Evolutionary conservation across 92 coral and sea anemone species (phyloP).

Genomic region (Bergia puertoricense): DNA sequence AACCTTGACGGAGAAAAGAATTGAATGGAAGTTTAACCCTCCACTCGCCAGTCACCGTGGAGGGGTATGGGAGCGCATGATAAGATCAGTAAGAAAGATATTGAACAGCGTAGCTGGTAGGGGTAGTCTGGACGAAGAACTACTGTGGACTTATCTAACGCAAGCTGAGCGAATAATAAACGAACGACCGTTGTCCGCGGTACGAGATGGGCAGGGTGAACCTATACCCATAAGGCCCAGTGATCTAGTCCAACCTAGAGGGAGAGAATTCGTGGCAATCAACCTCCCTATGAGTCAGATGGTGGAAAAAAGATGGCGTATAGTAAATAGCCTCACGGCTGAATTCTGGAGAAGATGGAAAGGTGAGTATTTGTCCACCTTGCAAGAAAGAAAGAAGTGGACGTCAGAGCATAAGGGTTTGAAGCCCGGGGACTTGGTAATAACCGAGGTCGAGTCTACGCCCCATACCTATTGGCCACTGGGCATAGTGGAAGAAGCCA

Average conservation of each 20-base stretch:
- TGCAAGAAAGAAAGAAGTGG: conserved; percentile 44
- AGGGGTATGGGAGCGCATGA: conserved; percentile 6
- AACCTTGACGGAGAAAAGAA: neutral
- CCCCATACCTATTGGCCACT: conserved; percentile 36
- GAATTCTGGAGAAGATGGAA: conserved; percentile 18
- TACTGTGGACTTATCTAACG: neutral
- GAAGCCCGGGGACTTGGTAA: conserved; percentile 27
- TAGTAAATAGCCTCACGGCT: neutral
- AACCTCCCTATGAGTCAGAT: neutral
- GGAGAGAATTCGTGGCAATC: neutral
- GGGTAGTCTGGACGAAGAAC: neutral
- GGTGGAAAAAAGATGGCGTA: neutral
- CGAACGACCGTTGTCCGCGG: neutral
- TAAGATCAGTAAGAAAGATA: neutral
- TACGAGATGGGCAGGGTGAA: neutral
- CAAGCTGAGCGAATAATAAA: neutral
- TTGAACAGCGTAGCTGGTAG: neutral
- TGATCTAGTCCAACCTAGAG: neutral
- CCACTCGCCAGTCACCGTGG: neutral
- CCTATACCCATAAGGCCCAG: neutral
- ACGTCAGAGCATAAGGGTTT: neutral
- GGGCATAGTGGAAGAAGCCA: conserved; percentile 24
- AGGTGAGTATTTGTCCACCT: conserved; percentile 18
- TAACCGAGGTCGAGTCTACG: conserved; percentile 22
- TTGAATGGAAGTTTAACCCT: neutral